These are phyloP conservation scores for Protonemura montana DNA, from an alignment of 2,888 invertebrate species.

Conservation along the genomic window DNA sequence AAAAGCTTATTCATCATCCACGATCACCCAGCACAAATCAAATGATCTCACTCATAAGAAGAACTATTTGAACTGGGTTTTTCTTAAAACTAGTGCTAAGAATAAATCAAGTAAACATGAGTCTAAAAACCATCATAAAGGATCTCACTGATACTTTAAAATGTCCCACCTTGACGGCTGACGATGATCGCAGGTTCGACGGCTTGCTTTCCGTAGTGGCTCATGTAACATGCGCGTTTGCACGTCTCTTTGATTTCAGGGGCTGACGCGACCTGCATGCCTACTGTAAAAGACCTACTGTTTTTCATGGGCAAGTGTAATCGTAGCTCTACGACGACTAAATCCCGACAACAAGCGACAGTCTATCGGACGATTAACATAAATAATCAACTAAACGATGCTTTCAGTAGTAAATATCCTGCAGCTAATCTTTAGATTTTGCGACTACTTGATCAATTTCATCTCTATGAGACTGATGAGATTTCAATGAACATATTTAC, in stretches of 20 bases:
- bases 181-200: not conserved
- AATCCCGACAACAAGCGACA: constrained; percentile 20
- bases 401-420: constrained; percentile 34
- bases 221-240: constrained; percentile 43
- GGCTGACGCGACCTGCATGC: constrained; percentile 66
- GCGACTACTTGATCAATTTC: constrained; percentile 5
- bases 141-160: too few relatives aligned
- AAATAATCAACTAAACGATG: constrained; percentile 23
- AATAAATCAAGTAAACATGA: too few relatives aligned
- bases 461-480: not conserved
- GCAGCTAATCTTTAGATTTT: constrained; percentile 26
- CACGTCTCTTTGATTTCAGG: constrained; percentile 59
- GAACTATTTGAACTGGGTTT: too few relatives aligned
- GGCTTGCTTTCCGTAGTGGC: constrained; percentile 10
- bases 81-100: too few relatives aligned
- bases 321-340: constrained; percentile 41
- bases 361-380: constrained; percentile 19
- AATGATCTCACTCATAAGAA: too few relatives aligned
- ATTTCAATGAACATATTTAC: not conserved
- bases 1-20: too few relatives aligned
- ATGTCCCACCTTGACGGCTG: not conserved
- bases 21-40: too few relatives aligned
- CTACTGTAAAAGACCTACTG: constrained; percentile 61
- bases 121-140: too few relatives aligned
- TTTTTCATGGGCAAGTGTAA: constrained; percentile 51